Percentiles rank a stretch among this genome's conserved stretches.
phyloP scores from a whole-genome alignment of 2,113 vertebrate species.

The Malurus alboscapulatus region DNA sequence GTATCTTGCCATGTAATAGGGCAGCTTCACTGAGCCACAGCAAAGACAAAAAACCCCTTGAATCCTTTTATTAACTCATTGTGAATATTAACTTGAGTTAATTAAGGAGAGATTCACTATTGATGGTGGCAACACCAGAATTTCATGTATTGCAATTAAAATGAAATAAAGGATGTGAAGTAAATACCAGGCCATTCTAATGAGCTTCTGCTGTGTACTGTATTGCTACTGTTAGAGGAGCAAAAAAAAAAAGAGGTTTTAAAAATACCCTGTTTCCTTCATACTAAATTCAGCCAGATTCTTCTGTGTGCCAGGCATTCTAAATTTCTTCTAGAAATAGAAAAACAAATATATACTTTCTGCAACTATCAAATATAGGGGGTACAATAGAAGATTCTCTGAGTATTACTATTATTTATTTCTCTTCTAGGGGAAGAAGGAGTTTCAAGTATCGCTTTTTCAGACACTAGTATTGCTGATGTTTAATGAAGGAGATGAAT shows the following conservation, averaged over 20 bases:
- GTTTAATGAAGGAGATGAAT: conserved; percentile 84
- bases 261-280: not conserved
- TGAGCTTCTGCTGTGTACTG: not conserved
- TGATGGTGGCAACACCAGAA: not conserved
- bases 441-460: conserved; percentile 82
- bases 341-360: not conserved
- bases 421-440: conserved; percentile 78
- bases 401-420: not conserved
- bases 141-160: not conserved
- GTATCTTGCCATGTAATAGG: not conserved
- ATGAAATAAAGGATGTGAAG: not conserved
- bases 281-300: not conserved
- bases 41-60: not conserved
- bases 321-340: not conserved
- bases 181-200: not conserved
- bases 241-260: not conserved
- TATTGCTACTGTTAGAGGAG: not conserved
- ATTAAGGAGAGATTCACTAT: not conserved
- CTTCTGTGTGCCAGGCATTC: not conserved
- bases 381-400: not conserved
- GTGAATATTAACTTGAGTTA: not conserved
- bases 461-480: conserved; percentile 83
- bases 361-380: not conserved
- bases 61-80: not conserved
- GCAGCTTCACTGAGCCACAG: not conserved